These are phyloP conservation scores for Halichondria panicea DNA, from an alignment of 37 sponge, comb jelly and placozoan species.

Conservation along the genomic window DNA sequence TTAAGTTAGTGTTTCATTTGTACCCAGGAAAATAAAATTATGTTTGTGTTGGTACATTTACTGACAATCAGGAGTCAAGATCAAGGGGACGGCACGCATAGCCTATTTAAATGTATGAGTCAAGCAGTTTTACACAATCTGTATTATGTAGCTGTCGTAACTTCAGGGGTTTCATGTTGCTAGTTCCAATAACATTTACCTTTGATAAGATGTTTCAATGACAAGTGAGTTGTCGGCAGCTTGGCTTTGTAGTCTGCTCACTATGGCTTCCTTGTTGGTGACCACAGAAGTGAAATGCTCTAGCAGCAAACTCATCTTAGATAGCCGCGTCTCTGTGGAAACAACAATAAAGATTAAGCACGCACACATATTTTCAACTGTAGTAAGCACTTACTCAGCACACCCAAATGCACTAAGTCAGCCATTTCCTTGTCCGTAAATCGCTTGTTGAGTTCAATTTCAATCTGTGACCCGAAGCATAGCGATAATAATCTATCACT, in stretches of 20 bases:
- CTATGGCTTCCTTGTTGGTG: neutral
- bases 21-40: no score
- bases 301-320: constrained; percentile 11
- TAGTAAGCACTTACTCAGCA: neutral
- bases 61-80: no score
- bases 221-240: constrained; percentile 37
- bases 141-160: no score
- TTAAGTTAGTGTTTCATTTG: no score
- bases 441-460: constrained; percentile 8
- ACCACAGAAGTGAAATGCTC: constrained; percentile 23
- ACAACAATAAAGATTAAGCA: neutral
- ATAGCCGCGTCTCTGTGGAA: constrained; percentile 8
- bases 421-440: constrained; percentile 17
- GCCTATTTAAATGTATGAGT: no score
- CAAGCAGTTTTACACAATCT: no score
- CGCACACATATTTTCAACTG: neutral
- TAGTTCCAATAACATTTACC: neutral
- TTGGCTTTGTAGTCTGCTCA: constrained; percentile 19
- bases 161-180: neutral
- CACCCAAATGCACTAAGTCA: constrained; percentile 20
- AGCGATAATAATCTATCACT: no score
- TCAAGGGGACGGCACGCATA: no score
- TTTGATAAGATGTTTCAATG: constrained; percentile 33
- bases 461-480: constrained; percentile 9
- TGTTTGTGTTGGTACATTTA: no score